These are phyloP conservation scores for Callyntrura guangdongensis DNA, from an alignment of 2,888 invertebrate species.

Conservation along the genomic window DNA sequence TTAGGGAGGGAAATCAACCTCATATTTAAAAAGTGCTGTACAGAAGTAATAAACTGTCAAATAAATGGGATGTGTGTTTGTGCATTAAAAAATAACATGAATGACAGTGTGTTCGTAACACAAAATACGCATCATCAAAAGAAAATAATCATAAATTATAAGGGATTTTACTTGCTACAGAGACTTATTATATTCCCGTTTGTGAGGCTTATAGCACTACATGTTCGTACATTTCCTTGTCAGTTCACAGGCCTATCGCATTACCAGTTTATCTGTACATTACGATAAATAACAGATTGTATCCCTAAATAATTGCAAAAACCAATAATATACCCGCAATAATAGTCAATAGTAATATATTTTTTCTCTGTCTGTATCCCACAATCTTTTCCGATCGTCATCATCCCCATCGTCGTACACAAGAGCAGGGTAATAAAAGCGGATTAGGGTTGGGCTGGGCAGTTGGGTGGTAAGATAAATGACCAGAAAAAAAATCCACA, in stretches of 20 bases:
- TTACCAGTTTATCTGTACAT: too few relatives aligned
- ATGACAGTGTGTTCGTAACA: conserved; percentile 16
- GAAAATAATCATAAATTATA: conserved; percentile 13
- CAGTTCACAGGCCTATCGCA: too few relatives aligned
- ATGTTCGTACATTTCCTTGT: neutral
- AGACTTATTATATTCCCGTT: conserved; percentile 27
- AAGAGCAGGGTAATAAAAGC: conserved; percentile 52
- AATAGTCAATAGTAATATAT: too few relatives aligned
- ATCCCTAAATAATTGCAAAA: conserved; percentile 37
- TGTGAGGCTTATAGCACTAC: neutral
- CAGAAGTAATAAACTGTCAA: conserved; percentile 63
- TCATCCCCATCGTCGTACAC: neutral
- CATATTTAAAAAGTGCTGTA: too few relatives aligned
- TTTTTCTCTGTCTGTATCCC: too few relatives aligned
- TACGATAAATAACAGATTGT: too few relatives aligned
- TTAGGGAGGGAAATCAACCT: neutral
- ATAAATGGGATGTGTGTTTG: too few relatives aligned
- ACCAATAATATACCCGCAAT: conserved; percentile 26
- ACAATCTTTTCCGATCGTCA: neutral
- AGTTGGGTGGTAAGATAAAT: conserved; percentile 68
- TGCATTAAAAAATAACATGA: neutral
- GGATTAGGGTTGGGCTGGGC: conserved; percentile 67
- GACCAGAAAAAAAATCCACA: conserved; percentile 35
- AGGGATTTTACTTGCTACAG: conserved; percentile 21
- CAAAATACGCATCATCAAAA: conserved; percentile 33